Percentiles rank a stretch among this genome's conserved stretches.
Evolutionary conservation across 2,888 invertebrate genomes (phyloP).

Genomic region (Leistus spinibarbis): DNA sequence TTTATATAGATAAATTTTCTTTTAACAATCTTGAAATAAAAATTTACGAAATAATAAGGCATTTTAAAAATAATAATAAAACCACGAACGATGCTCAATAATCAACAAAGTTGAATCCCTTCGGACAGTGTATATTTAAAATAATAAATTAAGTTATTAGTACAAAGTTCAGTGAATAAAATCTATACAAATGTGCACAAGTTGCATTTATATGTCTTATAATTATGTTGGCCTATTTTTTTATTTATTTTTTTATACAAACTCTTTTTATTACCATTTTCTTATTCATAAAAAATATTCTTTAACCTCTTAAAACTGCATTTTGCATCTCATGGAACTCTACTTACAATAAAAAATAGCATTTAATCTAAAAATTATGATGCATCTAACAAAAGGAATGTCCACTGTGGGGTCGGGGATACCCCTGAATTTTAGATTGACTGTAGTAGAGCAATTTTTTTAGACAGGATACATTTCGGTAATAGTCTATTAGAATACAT

Average conservation of each 20-base stretch:
- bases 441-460: neutral
- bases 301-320: neutral
- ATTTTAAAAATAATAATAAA: neutral
- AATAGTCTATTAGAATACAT: too few species aligned
- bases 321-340: neutral
- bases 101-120: slow-evolving; percentile 3
- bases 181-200: slow-evolving; percentile 34
- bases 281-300: neutral
- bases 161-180: slow-evolving; percentile 32
- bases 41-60: neutral
- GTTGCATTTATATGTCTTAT: slow-evolving; percentile 25
- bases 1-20: neutral
- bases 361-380: neutral
- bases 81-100: neutral
- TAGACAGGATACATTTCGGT: neutral
- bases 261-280: neutral
- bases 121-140: slow-evolving; percentile 28
- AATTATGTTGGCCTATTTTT: neutral
- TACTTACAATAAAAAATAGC: neutral
- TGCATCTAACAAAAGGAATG: neutral
- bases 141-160: slow-evolving; percentile 37
- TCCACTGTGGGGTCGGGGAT: neutral
- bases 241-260: neutral
- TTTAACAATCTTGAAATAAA: neutral
- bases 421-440: neutral